phyloP scores from a whole-genome alignment of 2,888 invertebrate species.

The Heliothis peltigera region DNA sequence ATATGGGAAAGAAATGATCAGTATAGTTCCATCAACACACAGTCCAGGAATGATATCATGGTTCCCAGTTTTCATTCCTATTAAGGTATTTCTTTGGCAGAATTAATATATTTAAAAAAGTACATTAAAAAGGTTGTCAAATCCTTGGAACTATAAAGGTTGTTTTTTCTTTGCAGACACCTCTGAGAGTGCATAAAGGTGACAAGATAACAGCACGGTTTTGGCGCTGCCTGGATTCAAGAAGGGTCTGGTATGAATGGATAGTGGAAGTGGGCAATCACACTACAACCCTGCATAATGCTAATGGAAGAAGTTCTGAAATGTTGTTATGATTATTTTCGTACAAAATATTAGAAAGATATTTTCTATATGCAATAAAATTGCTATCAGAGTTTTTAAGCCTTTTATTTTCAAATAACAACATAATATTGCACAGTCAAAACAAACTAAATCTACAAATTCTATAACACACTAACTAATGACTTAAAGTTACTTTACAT shows the following conservation, averaged over 20 bases:
- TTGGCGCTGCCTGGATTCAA: slow-evolving; percentile 94
- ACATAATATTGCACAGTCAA: slow-evolving; percentile 8
- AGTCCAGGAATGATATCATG: slow-evolving; percentile 98
- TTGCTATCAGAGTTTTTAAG: slow-evolving; percentile 26
- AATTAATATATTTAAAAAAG: neutral
- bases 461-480: slow-evolving; percentile 3
- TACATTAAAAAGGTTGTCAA: neutral
- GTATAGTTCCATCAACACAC: slow-evolving; percentile 97
- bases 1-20: slow-evolving; percentile 95
- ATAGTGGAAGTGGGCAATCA: slow-evolving; percentile 85
- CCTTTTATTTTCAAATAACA: slow-evolving; percentile 30
- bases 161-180: slow-evolving; percentile 88
- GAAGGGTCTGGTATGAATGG: slow-evolving; percentile 99
- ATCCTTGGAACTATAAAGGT: neutral
- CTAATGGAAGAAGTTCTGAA: slow-evolving; percentile 83
- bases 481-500: neutral
- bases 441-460: slow-evolving; percentile 11
- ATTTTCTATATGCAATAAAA: slow-evolving; percentile 45
- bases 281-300: slow-evolving; percentile 79
- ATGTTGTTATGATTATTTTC: slow-evolving; percentile 78
- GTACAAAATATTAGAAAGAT: slow-evolving; percentile 15
- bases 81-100: slow-evolving; percentile 89
- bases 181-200: slow-evolving; percentile 92
- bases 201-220: slow-evolving; percentile 94
- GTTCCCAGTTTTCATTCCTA: slow-evolving; percentile 99